Base-by-base conservation (phyloP, 2,113 vertebrate genomes). In the Vimba vimba region DNA sequence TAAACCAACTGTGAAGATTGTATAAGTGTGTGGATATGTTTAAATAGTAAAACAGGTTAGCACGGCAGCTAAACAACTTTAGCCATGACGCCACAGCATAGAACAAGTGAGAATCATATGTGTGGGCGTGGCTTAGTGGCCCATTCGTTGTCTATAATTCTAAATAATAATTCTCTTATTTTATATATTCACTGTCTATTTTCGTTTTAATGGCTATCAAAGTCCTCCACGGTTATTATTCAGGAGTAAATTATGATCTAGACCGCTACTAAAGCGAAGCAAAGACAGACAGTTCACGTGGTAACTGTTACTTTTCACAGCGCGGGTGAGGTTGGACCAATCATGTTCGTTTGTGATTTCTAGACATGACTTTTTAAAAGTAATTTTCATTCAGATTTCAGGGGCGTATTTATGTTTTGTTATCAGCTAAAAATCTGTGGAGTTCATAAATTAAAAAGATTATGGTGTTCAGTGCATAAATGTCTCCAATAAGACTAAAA, bases 41-140 rank as follows among this genome's bases (percentile, higher is more conserved):
- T 12, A 43, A 80, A 80, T 52, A 52, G 50, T 17, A 27, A 47
- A 27, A 66, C 79, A 27, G 15, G 39, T 27, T 81, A 81, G 60
- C 79, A 66, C 36, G 10, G 13, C 15, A 25, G 71, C 73, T 75
- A 81, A 25, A 64, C 15, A 80, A 45, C 55, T 79, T 39, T 55
- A 25, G 55, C 55, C 77, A 79, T 79, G 12, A 45, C 71, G 10
- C 23, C 21, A 25, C 71, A 33, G n/a, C 59, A 21, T 21, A 21
- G 8, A 10, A 71, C 19, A 23, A 43, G 19, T 43, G 68, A 23
- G 68, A 43, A 23, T 4, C 10, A 2, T 43, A 2, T 10, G 19
- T 25, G 71, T 47, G 71, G 71, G 71, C 71, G 71, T 75, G 71
- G 13, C 71, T 47, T 75, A 47, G 3, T 75, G 69, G 9, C 2